Conservation (phyloP, 2,797 vertebrate species). For the Denticeps clupeoides region DNA sequence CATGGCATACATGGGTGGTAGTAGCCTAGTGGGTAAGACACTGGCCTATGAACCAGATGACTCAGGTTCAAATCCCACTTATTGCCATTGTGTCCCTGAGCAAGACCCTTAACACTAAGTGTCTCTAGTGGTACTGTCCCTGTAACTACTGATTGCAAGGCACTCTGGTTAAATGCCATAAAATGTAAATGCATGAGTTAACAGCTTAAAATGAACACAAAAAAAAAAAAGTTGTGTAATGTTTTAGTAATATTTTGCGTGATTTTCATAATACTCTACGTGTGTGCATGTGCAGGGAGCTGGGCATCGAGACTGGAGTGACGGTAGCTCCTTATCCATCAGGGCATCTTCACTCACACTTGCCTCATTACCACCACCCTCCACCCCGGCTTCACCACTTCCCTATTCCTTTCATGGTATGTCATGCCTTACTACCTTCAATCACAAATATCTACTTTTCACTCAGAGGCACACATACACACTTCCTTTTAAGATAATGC, state of each 20-base stretch:
- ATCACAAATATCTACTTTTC: neutral
- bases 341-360: conserved; percentile 85
- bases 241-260: neutral
- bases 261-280: neutral
- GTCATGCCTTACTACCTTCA: neutral
- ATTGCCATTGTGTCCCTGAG: too few relatives aligned
- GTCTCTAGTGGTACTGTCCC: too few relatives aligned
- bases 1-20: too few relatives aligned
- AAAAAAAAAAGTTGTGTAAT: too few relatives aligned
- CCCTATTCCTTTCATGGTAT: conserved; percentile 93
- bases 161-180: too few relatives aligned
- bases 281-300: conserved; percentile 65
- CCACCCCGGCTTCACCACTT: conserved; percentile 94
- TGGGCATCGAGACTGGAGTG: conserved; percentile 92
- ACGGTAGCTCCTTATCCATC: conserved; percentile 86
- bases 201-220: too few relatives aligned
- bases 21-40: too few relatives aligned
- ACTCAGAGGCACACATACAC: conserved; percentile 24
- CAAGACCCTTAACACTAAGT: too few relatives aligned
- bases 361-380: conserved; percentile 92
- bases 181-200: too few relatives aligned
- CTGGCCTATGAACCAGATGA: too few relatives aligned
- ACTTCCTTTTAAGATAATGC: neutral
- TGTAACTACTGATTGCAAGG: too few relatives aligned
- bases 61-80: too few relatives aligned